Evolutionary conservation across 2,888 invertebrate genomes (phyloP), one percentile per base, ranked within the genome.

Genomic region (Idaea biselata): DNA sequence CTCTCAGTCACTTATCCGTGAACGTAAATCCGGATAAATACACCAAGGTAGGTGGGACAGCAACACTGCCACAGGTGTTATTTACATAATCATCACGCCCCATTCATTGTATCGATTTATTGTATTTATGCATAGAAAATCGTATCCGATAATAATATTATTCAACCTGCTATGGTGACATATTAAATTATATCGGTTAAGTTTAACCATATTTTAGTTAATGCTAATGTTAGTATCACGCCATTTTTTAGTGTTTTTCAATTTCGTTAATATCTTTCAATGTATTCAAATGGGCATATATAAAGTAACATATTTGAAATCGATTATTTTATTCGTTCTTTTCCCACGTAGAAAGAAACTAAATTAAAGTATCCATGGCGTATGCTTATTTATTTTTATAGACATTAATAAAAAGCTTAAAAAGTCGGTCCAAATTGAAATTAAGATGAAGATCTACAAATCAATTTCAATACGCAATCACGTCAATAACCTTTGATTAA

Each of bases 11-110:
- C 44, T 44, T 44, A 14, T 44, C 44, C 44, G 44, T 44, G 44
- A 44, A 58, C 54, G 60, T 67, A 67, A 61, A 61, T 44, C 60
- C 65, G 56, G 58, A 67, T 59, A 60, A 66, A 66, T 58, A 64
- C 64, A n/a, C n/a, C n/a, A n/a, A 60, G 32, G 53, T 53, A 58
- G 55, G 58, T 58, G 58, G 55, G 32, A 16, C 55, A 62, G 55
- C 62, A 62, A 55, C 16, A 59, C 58, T 59, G 63, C 63, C 60
- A 63, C 61, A 65, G 60, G 62, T 62, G 65, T 57, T 63, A 63
- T 65, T 63, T 63, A 65, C 61, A 61, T 65, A 63, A 63, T 63
- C 59, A 59, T 55, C 59, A 14, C 59, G 61, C 61, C 55, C 65
- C 60, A 44, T 65, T 61, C 60, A 54, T 59, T 58, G 33, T 57